phyloP scores from a whole-genome alignment of 2,797 vertebrate genomes.

The Rachycentron canadum region DNA sequence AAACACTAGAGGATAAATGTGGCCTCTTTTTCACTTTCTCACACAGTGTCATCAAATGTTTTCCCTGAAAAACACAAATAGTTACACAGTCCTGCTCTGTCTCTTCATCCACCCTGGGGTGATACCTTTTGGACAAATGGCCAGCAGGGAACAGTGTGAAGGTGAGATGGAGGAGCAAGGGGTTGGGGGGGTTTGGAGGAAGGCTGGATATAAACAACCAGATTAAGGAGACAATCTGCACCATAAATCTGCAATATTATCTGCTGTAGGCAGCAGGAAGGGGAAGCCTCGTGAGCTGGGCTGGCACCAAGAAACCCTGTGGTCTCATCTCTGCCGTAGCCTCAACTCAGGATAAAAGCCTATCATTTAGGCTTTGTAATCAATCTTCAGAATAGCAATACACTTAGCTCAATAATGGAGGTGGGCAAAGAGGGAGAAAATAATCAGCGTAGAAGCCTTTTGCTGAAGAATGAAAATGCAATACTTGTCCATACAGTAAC shows the following conservation, averaged over 20 bases:
- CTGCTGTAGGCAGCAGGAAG: conserved; percentile 50
- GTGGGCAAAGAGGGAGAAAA: conserved; percentile 47
- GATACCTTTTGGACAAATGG: conserved; percentile 42
- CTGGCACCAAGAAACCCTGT: conserved; percentile 31
- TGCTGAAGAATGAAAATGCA: conserved; percentile 28
- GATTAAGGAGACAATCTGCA: conserved; percentile 68
- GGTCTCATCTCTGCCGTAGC: conserved; percentile 33
- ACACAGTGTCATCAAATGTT: conserved; percentile 45
- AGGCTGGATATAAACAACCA: conserved; percentile 62
- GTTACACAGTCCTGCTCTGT: conserved; percentile 22
- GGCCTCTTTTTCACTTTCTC: conserved; percentile 35
- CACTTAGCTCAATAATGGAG: conserved; percentile 57
- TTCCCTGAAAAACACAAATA: conserved; percentile 42
- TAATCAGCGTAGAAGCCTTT: conserved; percentile 59
- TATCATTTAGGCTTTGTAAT: conserved; percentile 61
- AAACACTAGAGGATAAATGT: conserved; percentile 18
- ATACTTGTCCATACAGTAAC: conserved; percentile 7
- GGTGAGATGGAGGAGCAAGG: conserved; percentile 22
- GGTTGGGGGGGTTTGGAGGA: conserved; percentile 16
- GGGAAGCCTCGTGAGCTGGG: conserved; percentile 35
- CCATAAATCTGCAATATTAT: conserved; percentile 74
- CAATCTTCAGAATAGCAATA: conserved; percentile 62
- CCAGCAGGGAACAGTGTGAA: conserved; percentile 33
- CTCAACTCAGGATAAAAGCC: conserved; percentile 58
- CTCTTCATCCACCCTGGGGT: conserved; percentile 10